These are phyloP conservation scores for Acrocephalus scirpaceus DNA, from an alignment of 2,797 vertebrate genomes.

Conservation along the genomic window DNA sequence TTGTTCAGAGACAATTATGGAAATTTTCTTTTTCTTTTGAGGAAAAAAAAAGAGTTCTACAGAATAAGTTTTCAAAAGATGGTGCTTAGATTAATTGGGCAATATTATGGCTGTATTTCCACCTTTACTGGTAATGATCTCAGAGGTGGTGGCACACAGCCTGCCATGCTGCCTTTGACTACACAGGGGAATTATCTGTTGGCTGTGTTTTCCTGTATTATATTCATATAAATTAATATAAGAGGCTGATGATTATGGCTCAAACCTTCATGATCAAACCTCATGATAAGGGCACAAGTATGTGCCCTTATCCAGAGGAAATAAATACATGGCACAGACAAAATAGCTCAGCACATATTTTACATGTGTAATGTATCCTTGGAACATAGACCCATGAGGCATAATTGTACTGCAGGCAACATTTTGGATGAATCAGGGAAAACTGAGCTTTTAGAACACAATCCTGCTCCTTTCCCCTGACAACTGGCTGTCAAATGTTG, in stretches of 20 bases:
- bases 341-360: accelerated
- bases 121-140: not conserved
- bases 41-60: not conserved
- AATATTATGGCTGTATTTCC: not conserved
- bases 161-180: not conserved
- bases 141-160: not conserved
- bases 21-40: not conserved
- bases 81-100: not conserved
- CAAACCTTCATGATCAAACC: not conserved
- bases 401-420: not conserved
- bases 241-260: not conserved
- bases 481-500: not conserved
- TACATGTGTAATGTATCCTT: too few relatives aligned
- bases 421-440: not conserved
- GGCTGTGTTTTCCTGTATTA: not conserved
- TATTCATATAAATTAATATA: not conserved
- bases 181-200: not conserved
- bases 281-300: too few relatives aligned
- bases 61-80: not conserved
- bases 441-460: not conserved
- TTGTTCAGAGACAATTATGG: accelerated
- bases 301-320: accelerated
- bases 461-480: not conserved
- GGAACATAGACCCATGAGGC: not conserved
- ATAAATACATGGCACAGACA: not conserved